Base-by-base conservation (phyloP, 1,140 invertebrate genomes). In the Orchesella cincta region DNA sequence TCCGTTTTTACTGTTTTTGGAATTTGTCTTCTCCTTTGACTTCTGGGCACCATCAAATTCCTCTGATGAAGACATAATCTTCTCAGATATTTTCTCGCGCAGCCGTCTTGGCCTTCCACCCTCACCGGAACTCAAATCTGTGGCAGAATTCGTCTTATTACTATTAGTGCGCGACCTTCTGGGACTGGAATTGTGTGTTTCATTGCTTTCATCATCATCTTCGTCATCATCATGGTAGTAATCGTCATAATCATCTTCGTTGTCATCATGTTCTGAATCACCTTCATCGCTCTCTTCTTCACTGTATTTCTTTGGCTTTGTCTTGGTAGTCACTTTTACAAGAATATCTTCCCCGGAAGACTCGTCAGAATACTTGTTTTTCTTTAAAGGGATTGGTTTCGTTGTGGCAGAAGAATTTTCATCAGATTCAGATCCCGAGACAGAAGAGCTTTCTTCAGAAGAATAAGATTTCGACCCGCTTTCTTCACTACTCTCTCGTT, bases 41-140 rank as follows among this genome's bases (percentile, higher is more conserved):
- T 67, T 67, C 23, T 67, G 28, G 23, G 29, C 62, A 5, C 31
- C 62, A 14, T 67, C 62, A 2, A 67, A 8, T 18, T 29, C 29
- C n/a, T 67, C 62, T 8, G 62, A 29, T 5, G 62, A 67, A 31
- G 62, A 67, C 62, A 67, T 67, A 5, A 67, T 67, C 33, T 67
- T 67, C 12, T 67, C 62, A 5, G 62, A 67, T 12, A 67, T 67
- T 67, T 67, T 67, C n/a, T 67, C 62, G 33, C 62, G 62, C 62
- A 67, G 33, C 5, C 31, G 2, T 33, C 31, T 67, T 18, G 62
- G 62, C 28, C 31, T 29, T 5, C 28, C 8, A 29, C 5, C 8
- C 29, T 67, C 62, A 14, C 62, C 62, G 8, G 62, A 67, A 12
- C 12, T 33, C 8, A 67, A 67, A 12, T 67, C 62, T 18, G 62